Evolutionary conservation across 2,113 vertebrate genomes (phyloP).

Genomic region (Brachyhypopomus occidentalis): DNA sequence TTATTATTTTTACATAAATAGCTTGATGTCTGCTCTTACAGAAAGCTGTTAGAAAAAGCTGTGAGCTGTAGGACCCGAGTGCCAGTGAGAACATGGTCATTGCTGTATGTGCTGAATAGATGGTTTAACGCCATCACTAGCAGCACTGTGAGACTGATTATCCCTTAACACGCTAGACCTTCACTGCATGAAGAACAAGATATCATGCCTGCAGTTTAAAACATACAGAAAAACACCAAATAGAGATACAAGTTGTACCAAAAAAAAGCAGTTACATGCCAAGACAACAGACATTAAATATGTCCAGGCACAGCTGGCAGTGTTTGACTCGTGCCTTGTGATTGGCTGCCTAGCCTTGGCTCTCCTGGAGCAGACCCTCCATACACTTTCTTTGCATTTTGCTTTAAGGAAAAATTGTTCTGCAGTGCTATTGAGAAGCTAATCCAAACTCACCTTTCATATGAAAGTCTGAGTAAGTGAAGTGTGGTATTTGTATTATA

Average conservation of each 20-base stretch:
- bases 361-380: neutral
- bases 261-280: neutral
- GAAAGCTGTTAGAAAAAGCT: neutral
- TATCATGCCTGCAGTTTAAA: conserved; percentile 25
- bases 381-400: neutral
- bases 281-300: neutral
- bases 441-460: neutral
- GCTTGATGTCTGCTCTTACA: neutral
- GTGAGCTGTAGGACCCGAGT: conserved; percentile 17
- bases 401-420: neutral
- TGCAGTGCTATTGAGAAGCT: neutral
- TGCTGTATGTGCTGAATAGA: neutral
- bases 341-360: neutral
- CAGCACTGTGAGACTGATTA: neutral
- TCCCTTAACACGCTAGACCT: neutral
- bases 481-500: conserved; percentile 8
- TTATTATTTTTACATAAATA: neutral
- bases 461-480: neutral
- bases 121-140: neutral
- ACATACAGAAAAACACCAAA: neutral
- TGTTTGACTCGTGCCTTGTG: too few relatives aligned
- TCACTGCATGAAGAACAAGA: conserved; percentile 4
- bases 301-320: too few relatives aligned
- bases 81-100: conserved; percentile 12
- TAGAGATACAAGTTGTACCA: neutral